Evolutionary conservation across 2,113 vertebrate species (phyloP), one percentile per base, ranked within the genome.

Genomic region (Electrona antarctica): DNA sequence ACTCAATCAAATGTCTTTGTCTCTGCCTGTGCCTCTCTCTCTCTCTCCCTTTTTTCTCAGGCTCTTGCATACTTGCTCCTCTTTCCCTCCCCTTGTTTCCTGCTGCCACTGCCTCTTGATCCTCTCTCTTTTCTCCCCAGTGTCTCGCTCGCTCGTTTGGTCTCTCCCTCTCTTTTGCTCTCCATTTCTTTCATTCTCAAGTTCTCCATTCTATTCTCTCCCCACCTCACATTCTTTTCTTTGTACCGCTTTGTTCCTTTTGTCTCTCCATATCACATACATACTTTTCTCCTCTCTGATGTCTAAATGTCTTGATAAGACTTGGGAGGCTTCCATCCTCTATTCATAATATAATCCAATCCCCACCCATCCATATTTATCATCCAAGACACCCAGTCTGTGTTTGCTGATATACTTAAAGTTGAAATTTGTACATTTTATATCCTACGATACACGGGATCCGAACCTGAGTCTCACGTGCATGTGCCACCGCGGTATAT

Each of bases 251-350:
- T 41, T 41, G 33, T 41, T 41, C 33, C 33, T 41, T 41, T 41
- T 41, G 33, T 41, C 33, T 41, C 33, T 41, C 12, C 45, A 33
- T 28, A 46, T 47, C n/a, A 46, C 45, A 33, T 13, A 21, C 8
- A 10, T 60, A 41, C 29, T 62, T 47, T 3, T 13, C 13, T 47
- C 12, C 13, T 8, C 60, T 62, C 33, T 15, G 60, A 45, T 47
- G 60, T 62, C 45, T n/a, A n/a, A 7, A n/a, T 28, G 7, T 33
- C 60, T 14, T 47, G 45, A 47, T 3, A 60, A 33, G 41, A 7
- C 56, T 58, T 8, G 3, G 56, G 65, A 65, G 76, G 82, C 77
- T 66, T 61, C 79, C 47, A 73, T 49, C 56, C 60, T 64, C 62
- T 68, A 74, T 57, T 49, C 46, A 64, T 29, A 63, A 73, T 64